phyloP scores from a whole-genome alignment of 2,113 vertebrate genomes.

The Brachirus orientalis region DNA sequence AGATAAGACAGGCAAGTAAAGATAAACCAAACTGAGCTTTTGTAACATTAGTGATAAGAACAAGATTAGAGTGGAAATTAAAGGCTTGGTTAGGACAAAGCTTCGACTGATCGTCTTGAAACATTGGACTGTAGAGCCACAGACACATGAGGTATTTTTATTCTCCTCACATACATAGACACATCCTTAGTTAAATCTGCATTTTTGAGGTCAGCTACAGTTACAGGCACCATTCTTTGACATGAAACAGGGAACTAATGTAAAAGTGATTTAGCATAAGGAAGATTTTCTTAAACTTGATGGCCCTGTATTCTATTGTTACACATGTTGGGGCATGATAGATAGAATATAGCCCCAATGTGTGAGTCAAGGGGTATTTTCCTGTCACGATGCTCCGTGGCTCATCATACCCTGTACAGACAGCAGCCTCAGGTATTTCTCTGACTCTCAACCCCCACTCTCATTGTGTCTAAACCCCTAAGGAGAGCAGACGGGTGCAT shows the following conservation, averaged over 20 bases:
- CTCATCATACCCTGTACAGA: constrained; percentile 48
- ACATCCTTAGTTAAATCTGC: neutral
- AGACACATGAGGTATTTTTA: neutral
- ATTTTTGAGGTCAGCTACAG: neutral
- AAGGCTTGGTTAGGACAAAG: constrained; percentile 49
- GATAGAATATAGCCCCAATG: constrained; percentile 54
- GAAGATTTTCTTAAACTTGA: constrained; percentile 4
- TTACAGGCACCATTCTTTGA: neutral
- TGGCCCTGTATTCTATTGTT: constrained; percentile 28
- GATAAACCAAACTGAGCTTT: constrained; percentile 51
- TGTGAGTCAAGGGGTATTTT: constrained; percentile 60
- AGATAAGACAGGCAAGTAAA: constrained; percentile 43
- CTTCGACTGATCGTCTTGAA: constrained; percentile 29
- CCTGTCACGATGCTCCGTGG: constrained; percentile 54
- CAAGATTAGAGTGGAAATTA: constrained; percentile 66
- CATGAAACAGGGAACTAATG: too few relatives aligned
- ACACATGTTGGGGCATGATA: constrained; percentile 49
- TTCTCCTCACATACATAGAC: neutral
- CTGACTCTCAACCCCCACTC: constrained; percentile 36
- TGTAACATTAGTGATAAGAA: constrained; percentile 47
- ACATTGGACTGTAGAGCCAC: neutral
- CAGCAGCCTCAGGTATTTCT: constrained; percentile 70
- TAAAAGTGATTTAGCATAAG: constrained; percentile 1
- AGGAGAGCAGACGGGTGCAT: constrained; percentile 41
- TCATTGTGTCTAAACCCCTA: constrained; percentile 54